These are phyloP conservation scores for Proctacanthus coquilletti DNA, from an alignment of 1,140 invertebrate species.

Conservation along the genomic window DNA sequence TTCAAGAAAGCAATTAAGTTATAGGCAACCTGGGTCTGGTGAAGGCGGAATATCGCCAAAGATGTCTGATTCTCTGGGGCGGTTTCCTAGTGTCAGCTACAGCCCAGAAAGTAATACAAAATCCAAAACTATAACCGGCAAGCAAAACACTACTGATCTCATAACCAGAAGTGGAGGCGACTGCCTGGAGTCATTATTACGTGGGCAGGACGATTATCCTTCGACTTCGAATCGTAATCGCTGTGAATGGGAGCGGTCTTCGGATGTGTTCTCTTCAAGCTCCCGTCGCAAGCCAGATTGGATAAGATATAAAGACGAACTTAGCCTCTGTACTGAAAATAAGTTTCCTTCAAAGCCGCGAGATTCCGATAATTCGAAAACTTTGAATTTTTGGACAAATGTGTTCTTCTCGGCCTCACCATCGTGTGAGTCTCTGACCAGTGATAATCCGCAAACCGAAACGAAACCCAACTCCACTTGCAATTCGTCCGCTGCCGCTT, in stretches of 20 bases:
- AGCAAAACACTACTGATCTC: background rate
- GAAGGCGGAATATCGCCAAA: background rate
- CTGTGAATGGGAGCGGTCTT: background rate
- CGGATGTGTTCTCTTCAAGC: background rate
- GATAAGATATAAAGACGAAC: background rate
- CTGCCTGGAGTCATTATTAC: background rate
- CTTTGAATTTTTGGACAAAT: background rate
- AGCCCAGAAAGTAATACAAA: background rate
- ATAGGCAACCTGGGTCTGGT: background rate
- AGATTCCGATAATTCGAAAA: no score
- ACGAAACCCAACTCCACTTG: background rate
- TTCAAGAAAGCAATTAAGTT: background rate
- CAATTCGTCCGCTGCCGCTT: background rate
- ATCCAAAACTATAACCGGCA: no score
- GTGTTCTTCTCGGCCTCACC: conserved; percentile 1
- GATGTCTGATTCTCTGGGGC: background rate
- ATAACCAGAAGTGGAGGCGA: background rate
- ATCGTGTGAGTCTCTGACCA: background rate
- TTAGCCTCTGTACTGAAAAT: no score
- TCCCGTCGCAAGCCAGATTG: background rate
- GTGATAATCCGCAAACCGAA: background rate
- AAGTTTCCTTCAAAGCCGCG: background rate
- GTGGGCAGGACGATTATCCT: background rate
- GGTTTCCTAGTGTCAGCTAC: background rate
- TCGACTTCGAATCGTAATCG: background rate